Evolutionary conservation across 2,888 invertebrate species (phyloP), one percentile per base, ranked within the genome.

Genomic region (Platerodrilus igneus): DNA sequence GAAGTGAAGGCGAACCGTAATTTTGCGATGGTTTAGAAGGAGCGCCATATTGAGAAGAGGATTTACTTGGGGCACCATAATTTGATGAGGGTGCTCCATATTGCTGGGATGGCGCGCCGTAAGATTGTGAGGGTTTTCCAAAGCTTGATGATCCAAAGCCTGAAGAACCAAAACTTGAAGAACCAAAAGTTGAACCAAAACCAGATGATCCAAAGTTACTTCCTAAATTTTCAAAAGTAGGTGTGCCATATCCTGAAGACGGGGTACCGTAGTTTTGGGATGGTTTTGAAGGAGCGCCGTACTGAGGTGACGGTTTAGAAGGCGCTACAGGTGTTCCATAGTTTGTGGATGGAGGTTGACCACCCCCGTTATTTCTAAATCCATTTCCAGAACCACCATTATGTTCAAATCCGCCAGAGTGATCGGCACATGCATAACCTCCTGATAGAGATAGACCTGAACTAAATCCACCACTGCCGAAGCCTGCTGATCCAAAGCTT

Each of bases 261-360:
- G 63, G 57, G 4, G 48, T 49, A 5, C 37, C 56, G n/a, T n/a
- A n/a, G n/a, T n/a, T n/a, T 8, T 51, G 47, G 22, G 22, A 28
- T 37, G 41, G 39, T 51, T 25, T 59, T 41, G 21, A 54, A 21
- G 58, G 58, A 14, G 60, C 57, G 27, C 60, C 59, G 28, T 58
- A 57, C 18, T 43, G 49, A 21, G 52, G 50, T 15, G 58, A 59
- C 8, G 59, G 59, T 46, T 19, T 4, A 34, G 37, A 15, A 27
- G 42, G 45, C 45, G 47, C 51, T 51, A 16, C 47, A 25, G 40
- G 38, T 45, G 66, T 70, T 3, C 75, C 74, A 45, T 75, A 76
- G 34, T 66, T 71, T 36, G 66, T 66, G 2, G 72, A 73, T 22
- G 64, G 72, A 21, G 43, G 38, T 16, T 43, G 39, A n/a, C 19